Evolutionary conservation across 2,113 vertebrate genomes (phyloP).

Genomic region (Amia ocellicauda): DNA sequence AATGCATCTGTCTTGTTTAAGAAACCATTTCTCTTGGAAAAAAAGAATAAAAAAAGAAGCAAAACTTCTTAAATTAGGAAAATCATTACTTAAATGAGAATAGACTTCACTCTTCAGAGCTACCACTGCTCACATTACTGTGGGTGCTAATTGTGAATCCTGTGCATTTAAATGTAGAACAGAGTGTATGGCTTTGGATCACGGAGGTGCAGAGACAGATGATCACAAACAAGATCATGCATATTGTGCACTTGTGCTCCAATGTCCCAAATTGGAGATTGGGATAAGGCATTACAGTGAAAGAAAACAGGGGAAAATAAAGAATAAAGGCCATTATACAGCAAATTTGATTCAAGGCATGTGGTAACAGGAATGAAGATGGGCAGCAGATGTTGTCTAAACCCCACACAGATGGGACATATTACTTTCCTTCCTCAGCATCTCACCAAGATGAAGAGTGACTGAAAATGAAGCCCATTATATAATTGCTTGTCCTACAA

Average conservation of each 20-base stretch:
- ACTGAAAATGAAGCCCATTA: slow-evolving; percentile 6
- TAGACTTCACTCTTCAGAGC: too few species aligned
- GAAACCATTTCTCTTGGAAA: not conserved
- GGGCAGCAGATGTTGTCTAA: slow-evolving; percentile 46
- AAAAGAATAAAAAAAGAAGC: not conserved
- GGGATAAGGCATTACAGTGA: not conserved
- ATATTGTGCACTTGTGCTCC: not conserved
- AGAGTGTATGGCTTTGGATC: not conserved
- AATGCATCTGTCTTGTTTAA: not conserved
- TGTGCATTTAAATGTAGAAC: not conserved
- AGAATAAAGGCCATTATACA: not conserved
- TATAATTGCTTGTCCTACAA: slow-evolving; percentile 3
- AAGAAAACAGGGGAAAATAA: not conserved
- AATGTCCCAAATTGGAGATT: not conserved
- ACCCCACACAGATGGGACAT: slow-evolving; percentile 45
- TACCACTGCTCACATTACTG: not conserved
- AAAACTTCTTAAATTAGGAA: too few species aligned
- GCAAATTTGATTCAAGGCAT: not conserved
- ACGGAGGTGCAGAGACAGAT: too few species aligned
- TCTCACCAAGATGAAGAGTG: slow-evolving; percentile 8
- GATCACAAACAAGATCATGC: not conserved
- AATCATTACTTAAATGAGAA: not conserved
- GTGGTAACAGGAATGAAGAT: slow-evolving; percentile 16
- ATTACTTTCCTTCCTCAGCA: slow-evolving; percentile 36
- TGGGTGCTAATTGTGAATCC: not conserved